These are phyloP conservation scores for Salmo trutta DNA, from an alignment of 2,797 vertebrate genomes.

Conservation along the genomic window DNA sequence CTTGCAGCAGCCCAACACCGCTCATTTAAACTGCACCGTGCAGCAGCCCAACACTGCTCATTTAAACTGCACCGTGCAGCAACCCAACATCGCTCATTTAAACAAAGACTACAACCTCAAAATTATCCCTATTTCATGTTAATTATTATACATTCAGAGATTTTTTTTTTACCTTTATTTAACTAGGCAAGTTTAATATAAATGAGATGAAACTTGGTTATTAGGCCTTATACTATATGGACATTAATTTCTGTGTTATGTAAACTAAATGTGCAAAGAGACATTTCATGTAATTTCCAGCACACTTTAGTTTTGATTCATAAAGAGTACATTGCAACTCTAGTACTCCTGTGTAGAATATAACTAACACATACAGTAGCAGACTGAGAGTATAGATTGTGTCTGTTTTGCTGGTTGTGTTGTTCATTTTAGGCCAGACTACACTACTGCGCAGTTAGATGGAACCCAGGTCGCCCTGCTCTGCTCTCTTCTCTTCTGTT, in stretches of 20 bases:
- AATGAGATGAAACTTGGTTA: not conserved
- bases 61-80: too few relatives aligned
- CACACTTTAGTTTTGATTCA: not conserved
- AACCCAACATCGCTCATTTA: not conserved
- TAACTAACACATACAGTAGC: not conserved
- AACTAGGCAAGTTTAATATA: not conserved
- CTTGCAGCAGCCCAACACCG: too few relatives aligned
- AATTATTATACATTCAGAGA: conserved; percentile 54
- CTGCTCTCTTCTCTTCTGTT: too few relatives aligned
- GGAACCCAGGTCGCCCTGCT: conserved; percentile 57
- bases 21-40: too few relatives aligned
- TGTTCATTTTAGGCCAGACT: conserved; percentile 7
- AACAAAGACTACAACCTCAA: conserved; percentile 3
- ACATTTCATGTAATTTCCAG: not conserved
- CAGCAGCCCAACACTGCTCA: too few relatives aligned
- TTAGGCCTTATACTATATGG: not conserved
- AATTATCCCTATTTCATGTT: conserved; percentile 58
- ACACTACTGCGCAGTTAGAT: conserved; percentile 57
- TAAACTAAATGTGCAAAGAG: not conserved
- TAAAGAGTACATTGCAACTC: not conserved
- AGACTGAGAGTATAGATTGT: not conserved
- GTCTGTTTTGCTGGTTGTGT: conserved; percentile 23
- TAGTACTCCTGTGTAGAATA: not conserved
- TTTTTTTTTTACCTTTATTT: not conserved
- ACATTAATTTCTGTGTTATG: not conserved